Evolutionary conservation across 2,888 invertebrate species (phyloP).

Genomic region (Platycheirus rosarum): DNA sequence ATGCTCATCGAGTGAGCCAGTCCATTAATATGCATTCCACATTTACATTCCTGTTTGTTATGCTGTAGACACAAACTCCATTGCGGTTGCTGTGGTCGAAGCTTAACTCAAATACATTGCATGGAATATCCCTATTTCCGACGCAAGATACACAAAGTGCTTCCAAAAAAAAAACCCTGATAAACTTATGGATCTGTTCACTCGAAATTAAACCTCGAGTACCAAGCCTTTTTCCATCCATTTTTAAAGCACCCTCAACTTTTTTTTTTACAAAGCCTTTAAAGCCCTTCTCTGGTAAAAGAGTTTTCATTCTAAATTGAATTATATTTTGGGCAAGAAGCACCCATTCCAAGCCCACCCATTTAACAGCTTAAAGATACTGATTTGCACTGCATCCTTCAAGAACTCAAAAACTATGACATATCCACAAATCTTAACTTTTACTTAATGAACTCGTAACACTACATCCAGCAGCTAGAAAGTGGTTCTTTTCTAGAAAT

Average conservation of each 20-base stretch:
- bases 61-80: constrained; percentile 15
- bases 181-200: constrained; percentile 45
- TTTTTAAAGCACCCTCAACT: constrained; percentile 1
- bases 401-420: constrained; percentile 52
- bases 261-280: neutral
- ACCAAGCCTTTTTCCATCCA: constrained; percentile 14
- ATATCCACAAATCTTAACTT: constrained; percentile 65
- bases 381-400: constrained; percentile 55
- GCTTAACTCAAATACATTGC: constrained; percentile 39
- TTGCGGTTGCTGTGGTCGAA: constrained; percentile 41
- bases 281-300: neutral
- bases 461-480: constrained; percentile 21
- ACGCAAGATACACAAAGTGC: constrained; percentile 32
- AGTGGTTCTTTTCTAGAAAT: neutral
- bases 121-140: constrained; percentile 30
- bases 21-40: constrained; percentile 50
- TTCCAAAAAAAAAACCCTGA: constrained; percentile 34
- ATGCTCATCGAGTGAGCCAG: constrained; percentile 3
- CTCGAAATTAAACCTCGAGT: constrained; percentile 45
- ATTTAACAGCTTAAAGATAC: constrained; percentile 40
- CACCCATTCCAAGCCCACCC: neutral
- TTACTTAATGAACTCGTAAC: constrained; percentile 56
- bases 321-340: constrained; percentile 34
- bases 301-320: constrained; percentile 40
- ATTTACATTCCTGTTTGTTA: constrained; percentile 18